phyloP scores from a whole-genome alignment of 2,888 invertebrate species.

The Drosophila tripunctata region DNA sequence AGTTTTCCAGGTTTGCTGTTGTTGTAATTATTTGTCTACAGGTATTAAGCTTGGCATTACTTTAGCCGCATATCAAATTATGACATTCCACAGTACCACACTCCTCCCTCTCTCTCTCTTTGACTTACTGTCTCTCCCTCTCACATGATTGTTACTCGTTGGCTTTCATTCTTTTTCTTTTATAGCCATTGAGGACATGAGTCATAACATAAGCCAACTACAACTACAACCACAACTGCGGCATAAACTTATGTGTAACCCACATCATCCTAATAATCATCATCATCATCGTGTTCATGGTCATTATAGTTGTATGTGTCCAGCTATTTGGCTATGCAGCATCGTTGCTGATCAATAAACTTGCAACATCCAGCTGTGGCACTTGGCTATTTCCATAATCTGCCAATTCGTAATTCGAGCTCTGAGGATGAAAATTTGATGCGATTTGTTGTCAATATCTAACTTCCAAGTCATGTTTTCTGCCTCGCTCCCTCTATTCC shows the following conservation, averaged over 20 bases:
- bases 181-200: conserved; percentile 31
- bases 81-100: conserved; percentile 46
- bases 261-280: conserved; percentile 9
- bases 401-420: conserved; percentile 74
- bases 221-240: conserved; percentile 13
- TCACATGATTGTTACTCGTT: neutral
- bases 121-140: neutral
- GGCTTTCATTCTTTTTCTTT: conserved; percentile 3
- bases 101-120: conserved; percentile 8
- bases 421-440: conserved; percentile 73
- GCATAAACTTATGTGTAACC: conserved; percentile 5
- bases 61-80: conserved; percentile 69
- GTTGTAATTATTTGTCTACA: conserved; percentile 77
- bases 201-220: conserved; percentile 39
- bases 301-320: conserved; percentile 24
- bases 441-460: conserved; percentile 48
- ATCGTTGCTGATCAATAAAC: conserved; percentile 49
- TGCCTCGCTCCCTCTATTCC: neutral
- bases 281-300: neutral
- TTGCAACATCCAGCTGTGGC: conserved; percentile 55
- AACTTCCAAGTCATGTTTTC: conserved; percentile 18
- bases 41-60: conserved; percentile 67
- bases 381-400: conserved; percentile 73
- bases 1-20: too few species aligned
- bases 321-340: conserved; percentile 13